Base-by-base conservation (phyloP, 2,888 invertebrate species). In the Drosophila pseudotakahashii region DNA sequence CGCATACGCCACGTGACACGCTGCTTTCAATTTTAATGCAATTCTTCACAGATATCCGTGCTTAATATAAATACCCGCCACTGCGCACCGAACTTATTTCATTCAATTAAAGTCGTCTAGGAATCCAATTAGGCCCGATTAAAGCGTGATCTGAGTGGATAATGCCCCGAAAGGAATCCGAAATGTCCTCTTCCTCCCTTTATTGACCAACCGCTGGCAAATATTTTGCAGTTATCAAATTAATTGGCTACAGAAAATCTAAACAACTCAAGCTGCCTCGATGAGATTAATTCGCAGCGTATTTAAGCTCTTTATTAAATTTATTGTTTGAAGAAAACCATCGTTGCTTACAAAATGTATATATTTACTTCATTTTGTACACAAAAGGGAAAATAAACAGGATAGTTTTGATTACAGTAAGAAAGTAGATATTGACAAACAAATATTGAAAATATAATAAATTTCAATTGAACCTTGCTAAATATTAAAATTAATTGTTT, bases 1-100 rank as follows among this genome's bases (percentile, higher is more conserved):
- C 84, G 89, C 71, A 82, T 82, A 88, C 89, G 89, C 74, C 78
- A 76, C 64, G 84, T 83, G 72, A 78, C 84, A 63, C 75, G 54
- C 55, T 44, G 42, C 47, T 66, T 16, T 57, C 47, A 36, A 47
- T 50, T 51, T 50, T 36, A 48, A 37, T 57, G 41, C 37, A 19
- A 52, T 23, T 30, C 26, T n/a, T 36, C 13, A 19, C 39, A 54
- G 23, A 64, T 19, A 47, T 34, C 26, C 23, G 44, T 68, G 54
- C 55, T 68, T 42, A 26, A 44, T 67, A 19, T 67, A 19, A 50
- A 67, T 75, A 54, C 36, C n/a, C 53, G 14, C 42, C 52, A 4
- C 48, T n/a, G n/a, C 45, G 30, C 11, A 26, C 13, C 45, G 48
- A 68, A 50, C 52, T 64, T 70, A 57, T 81, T 81, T 76, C 69